Evolutionary conservation across 2,888 invertebrate genomes (phyloP).

Genomic region (Drosophila emarginata): DNA sequence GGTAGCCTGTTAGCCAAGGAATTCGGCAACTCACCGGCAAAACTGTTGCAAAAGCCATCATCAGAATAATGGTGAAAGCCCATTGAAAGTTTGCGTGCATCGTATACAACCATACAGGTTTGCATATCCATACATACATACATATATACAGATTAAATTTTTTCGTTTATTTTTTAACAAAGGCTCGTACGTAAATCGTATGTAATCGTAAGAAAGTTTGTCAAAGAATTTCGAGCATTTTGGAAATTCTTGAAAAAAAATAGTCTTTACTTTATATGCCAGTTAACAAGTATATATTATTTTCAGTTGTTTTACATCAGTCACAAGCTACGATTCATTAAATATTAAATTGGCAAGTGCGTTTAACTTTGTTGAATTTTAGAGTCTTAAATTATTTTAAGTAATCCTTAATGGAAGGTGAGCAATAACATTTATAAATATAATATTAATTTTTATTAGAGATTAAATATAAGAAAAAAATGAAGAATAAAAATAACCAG

Average conservation of each 20-base stretch:
- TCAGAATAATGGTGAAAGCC: slow-evolving; percentile 16
- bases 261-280: not conserved
- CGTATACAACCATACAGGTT: slow-evolving; percentile 3
- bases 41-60: slow-evolving; percentile 65
- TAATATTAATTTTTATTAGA: no score
- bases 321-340: slow-evolving; percentile 19
- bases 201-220: slow-evolving; percentile 17
- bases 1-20: slow-evolving; percentile 35
- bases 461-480: no score
- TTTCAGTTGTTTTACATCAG: slow-evolving; percentile 23
- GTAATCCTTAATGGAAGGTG: slow-evolving; percentile 31
- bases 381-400: not conserved
- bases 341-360: slow-evolving; percentile 8
- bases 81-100: slow-evolving; percentile 26
- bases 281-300: not conserved
- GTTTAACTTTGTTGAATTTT: slow-evolving; percentile 13
- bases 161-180: not conserved
- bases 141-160: slow-evolving; percentile 1
- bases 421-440: slow-evolving; percentile 9
- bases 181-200: not conserved
- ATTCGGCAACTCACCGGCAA: slow-evolving; percentile 28
- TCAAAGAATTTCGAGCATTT: slow-evolving; percentile 17
- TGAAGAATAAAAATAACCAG: no score
- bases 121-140: not conserved
- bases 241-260: slow-evolving; percentile 12